Evolutionary conservation across 2,888 invertebrate species (phyloP).

Genomic region (Siphlonurus alternatus): DNA sequence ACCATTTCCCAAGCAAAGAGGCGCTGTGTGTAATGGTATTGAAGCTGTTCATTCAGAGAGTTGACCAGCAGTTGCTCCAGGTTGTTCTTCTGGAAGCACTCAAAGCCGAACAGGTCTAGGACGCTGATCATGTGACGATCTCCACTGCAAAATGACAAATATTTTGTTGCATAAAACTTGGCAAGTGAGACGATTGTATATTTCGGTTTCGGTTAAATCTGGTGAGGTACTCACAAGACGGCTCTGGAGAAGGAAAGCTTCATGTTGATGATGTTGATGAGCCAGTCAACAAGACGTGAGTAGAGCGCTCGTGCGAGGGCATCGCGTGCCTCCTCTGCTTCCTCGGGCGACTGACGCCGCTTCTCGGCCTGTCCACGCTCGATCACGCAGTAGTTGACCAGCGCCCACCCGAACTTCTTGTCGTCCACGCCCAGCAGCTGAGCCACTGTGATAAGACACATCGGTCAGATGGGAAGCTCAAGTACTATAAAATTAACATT

Average conservation of each 20-base stretch:
- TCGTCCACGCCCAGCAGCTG: constrained; percentile 58
- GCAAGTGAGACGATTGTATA: neutral
- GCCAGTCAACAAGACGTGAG: constrained; percentile 72
- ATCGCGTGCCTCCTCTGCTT: constrained; percentile 69
- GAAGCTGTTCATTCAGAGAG: constrained; percentile 81
- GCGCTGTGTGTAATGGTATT: constrained; percentile 82
- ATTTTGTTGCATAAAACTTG: neutral
- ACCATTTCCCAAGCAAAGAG: constrained; percentile 83
- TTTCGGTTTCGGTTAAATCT: neutral
- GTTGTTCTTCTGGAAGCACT: constrained; percentile 72
- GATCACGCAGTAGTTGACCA: constrained; percentile 71
- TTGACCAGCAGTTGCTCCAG: constrained; percentile 81
- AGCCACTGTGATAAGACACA: constrained; percentile 39
- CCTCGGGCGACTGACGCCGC: constrained; percentile 52
- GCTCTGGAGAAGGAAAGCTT: constrained; percentile 66
- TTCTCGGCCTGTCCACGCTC: constrained; percentile 52
- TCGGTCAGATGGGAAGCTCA: neutral
- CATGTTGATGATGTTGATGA: constrained; percentile 68
- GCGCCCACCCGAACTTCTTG: constrained; percentile 68
- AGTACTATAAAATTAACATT: neutral
- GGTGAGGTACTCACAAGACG: constrained; percentile 81
- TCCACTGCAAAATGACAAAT: constrained; percentile 44
- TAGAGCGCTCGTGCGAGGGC: constrained; percentile 73
- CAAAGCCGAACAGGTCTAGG: constrained; percentile 83
- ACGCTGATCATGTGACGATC: constrained; percentile 66